A percentile compares a stretch with the other conserved stretches of the same genome.
Conservation (phyloP, 2,113 vertebrate species). For the Pteruthius melanotis region DNA sequence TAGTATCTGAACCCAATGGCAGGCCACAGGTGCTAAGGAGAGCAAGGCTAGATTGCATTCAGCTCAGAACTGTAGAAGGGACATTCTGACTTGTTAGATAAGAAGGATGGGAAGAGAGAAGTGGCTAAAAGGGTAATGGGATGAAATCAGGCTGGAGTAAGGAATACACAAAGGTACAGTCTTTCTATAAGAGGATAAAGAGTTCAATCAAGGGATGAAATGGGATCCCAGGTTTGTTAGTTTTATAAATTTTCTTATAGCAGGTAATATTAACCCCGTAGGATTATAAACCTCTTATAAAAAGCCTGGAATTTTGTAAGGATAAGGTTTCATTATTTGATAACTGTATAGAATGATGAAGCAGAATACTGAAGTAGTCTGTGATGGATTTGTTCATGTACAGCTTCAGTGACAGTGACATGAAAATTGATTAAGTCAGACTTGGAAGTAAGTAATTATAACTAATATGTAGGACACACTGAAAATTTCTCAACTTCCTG, state of each 20-base stretch:
- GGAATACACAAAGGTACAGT: neutral
- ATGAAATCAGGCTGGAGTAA: neutral
- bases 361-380: neutral
- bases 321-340: neutral
- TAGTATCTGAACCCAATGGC: neutral
- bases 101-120: neutral
- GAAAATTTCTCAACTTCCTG: neutral
- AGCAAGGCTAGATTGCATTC: neutral
- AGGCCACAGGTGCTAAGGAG: neutral
- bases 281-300: neutral
- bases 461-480: neutral
- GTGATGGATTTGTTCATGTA: neutral
- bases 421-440: neutral
- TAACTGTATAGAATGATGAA: neutral
- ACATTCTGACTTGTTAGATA: neutral
- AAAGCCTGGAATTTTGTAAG: fast-evolving
- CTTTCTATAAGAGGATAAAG: neutral
- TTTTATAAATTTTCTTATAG: neutral
- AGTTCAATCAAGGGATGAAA: neutral
- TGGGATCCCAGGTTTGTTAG: neutral
- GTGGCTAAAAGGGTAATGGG: neutral
- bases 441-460: neutral
- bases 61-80: neutral
- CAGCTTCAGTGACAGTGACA: neutral
- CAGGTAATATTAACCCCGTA: neutral